Conservation (phyloP, 2,888 invertebrate species). For the Microctonus aethiopoides region DNA sequence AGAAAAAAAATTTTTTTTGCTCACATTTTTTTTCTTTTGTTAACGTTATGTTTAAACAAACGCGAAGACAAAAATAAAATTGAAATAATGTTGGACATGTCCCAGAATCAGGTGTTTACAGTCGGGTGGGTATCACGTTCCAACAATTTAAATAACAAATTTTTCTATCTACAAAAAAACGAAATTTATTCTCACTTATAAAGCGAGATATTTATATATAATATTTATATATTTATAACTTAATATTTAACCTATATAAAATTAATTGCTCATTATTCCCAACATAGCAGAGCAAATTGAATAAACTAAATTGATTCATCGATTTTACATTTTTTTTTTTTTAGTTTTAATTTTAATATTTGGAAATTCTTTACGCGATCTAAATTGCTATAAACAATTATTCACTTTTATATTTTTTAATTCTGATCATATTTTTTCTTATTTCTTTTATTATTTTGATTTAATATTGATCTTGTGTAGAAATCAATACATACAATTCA, state of each 20-base stretch:
- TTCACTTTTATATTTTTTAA: background rate
- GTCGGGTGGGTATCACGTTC: slow-evolving; percentile 31
- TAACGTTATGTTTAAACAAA: background rate
- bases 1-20: slow-evolving; percentile 7
- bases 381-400: background rate
- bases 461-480: background rate
- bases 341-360: background rate
- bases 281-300: background rate
- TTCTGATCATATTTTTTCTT: too few species aligned
- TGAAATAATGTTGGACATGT: slow-evolving; percentile 5
- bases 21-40: slow-evolving; percentile 3
- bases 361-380: slow-evolving; percentile 18
- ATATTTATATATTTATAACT: slow-evolving; percentile 20
- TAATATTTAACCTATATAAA: slow-evolving; percentile 9
- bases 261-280: background rate
- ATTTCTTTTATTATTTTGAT: background rate
- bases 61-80: background rate
- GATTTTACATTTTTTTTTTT: background rate
- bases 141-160: slow-evolving; percentile 52
- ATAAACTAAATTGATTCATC: background rate
- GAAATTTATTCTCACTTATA: slow-evolving; percentile 32
- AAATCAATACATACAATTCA: background rate
- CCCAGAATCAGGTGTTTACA: slow-evolving; percentile 15
- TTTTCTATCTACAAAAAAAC: slow-evolving; percentile 56
- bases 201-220: background rate